Evolutionary conservation across 1,140 invertebrate species (phyloP), one percentile per base, ranked within the genome.

Genomic region (Littorina saxatilis): DNA sequence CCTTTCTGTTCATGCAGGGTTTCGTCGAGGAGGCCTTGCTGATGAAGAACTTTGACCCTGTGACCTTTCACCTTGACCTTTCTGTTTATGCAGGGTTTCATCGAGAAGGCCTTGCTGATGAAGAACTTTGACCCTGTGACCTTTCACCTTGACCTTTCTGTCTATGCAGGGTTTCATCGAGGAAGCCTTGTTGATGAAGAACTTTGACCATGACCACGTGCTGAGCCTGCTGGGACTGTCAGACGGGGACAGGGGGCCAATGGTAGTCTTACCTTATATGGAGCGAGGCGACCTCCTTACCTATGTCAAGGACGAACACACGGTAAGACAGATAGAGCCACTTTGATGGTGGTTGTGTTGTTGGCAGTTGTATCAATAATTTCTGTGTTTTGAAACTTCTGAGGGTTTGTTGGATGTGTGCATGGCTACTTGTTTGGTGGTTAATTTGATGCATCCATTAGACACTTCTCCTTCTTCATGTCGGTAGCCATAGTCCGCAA

Each of bases 241-340:
- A 9, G 85, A 93, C 35, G 88, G 89, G 23, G 79, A 89, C 9
- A 84, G 88, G 23, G 86, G 86, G 2, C 92, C 93, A 0, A 86
- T 93, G 73, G 91, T 93, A 29, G 86, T 93, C 27, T 88, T 92
- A n/a, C 93, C 93, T 5, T 93, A 88, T 81, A 93, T 93, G 93
- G 85, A 83, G 40, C 84, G 91, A 80, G 93, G 93, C 11, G 93
- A 93, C 80, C 84, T 93, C 0, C 81, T 92, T 11, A 87, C 90
- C 4, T 93, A 90, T 81, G 88, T 93, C 47, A 77, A 90, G 15
- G 80, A 91, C 70, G 88, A 91, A 55, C 82, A 87, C 0, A 90
- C 90, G 78, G 92, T 92, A 73, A 82, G 82, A 39, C 58, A n/a
- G n/a, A n/a, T n/a, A n/a, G n/a, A n/a, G n/a, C n/a, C n/a, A 15